Evolutionary conservation across 2,797 vertebrate species (phyloP), one percentile per base, ranked within the genome.

Genomic region (Xiphorhynchus erythropygius): DNA sequence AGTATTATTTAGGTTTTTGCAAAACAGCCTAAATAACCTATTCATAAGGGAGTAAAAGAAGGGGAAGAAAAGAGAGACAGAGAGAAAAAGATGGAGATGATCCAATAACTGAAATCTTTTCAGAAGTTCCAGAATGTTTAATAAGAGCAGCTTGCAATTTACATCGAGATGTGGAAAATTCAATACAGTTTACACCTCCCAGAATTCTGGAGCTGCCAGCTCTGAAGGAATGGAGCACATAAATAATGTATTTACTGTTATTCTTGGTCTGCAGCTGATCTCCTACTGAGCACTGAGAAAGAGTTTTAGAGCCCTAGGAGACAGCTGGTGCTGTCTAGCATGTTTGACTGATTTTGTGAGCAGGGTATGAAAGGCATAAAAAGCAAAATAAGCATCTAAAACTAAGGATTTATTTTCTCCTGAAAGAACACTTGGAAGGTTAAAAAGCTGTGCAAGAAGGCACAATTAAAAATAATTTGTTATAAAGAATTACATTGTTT

Each of bases 231-330:
- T 42, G 50, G 13, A 80, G 64, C 24, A 92, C 60, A 92, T 92
- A 92, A 96, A 96, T 93, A 77, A 93, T 93, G 76, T 68, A 94
- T 97, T 88, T 94, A 57, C 77, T 95, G 70, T 94, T 92, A 89
- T 82, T 95, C 86, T 79, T 94, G 74, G 75, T 85, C 75, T 92
- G 86, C 75, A 95, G 84, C 81, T 95, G 84, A 92, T 94, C 56
- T 90, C 83, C 91, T 92, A 33, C 88, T 87, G 84, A 90, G 92
- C 71, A 93, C 41, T 50, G 27, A 90, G 73, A 88, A 94, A 78
- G 81, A 89, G 37, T 87, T 94, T 96, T 53, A 56, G 75, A 93
- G 67, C 63, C 63, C 50, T 90, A 46, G 56, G 78, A 94, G 86
- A 93, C 86, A 94, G 86, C 86, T 95, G 88, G 92, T 89, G 81